Evolutionary conservation across 2,888 invertebrate genomes (phyloP).

Genomic region (Glomeris marginata): DNA sequence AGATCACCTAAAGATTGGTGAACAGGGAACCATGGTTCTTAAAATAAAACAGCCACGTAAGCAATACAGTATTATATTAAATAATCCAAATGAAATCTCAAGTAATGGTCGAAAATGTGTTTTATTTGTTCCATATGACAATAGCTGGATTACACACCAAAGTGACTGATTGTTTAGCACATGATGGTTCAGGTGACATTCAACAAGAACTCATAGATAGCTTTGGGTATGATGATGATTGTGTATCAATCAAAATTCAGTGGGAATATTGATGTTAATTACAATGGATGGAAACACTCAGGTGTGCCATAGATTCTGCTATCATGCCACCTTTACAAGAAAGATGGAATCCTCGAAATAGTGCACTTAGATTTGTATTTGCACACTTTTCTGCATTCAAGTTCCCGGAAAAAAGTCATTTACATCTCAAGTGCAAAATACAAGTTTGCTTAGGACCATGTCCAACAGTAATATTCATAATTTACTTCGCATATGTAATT

Average conservation of each 20-base stretch:
- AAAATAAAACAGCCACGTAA: constrained; percentile 33
- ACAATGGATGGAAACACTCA: too few relatives aligned
- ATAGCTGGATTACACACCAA: constrained; percentile 54
- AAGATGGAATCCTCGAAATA: constrained; percentile 20
- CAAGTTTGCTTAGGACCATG: constrained; percentile 59
- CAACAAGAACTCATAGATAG: constrained; percentile 57
- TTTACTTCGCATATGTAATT: too few relatives aligned
- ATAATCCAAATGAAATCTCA: too few relatives aligned
- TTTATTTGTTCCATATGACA: neutral
- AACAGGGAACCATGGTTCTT: constrained; percentile 22
- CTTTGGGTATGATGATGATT: constrained; percentile 37
- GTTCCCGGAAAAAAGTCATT: constrained; percentile 59
- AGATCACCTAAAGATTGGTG: constrained; percentile 20
- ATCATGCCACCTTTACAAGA: constrained; percentile 11
- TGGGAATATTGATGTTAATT: too few relatives aligned
- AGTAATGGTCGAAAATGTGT: too few relatives aligned
- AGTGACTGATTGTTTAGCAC: constrained; percentile 59
- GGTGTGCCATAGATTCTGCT: constrained; percentile 6
- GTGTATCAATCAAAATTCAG: neutral
- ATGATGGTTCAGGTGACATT: constrained; percentile 60
- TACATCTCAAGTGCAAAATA: constrained; percentile 61
- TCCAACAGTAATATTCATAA: constrained; percentile 44
- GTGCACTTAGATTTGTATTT: constrained; percentile 23
- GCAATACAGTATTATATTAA: constrained; percentile 27
- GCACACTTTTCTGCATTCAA: constrained; percentile 65